phyloP scores from a whole-genome alignment of 2,888 invertebrate genomes.

The Kuschelorhynchus macadamiae region DNA sequence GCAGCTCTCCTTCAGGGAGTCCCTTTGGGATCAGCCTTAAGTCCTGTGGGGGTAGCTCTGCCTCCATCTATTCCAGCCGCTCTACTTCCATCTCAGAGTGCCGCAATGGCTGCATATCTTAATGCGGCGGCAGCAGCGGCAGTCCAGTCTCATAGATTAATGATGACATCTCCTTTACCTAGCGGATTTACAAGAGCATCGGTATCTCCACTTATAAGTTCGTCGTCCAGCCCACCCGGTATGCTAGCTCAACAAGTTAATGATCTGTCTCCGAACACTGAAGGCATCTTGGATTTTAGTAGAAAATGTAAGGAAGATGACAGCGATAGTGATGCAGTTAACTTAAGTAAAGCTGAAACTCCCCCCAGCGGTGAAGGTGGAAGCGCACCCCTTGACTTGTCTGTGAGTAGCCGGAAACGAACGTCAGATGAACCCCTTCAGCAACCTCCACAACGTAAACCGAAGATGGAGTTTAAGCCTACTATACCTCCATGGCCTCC shows the following conservation, averaged over 20 bases:
- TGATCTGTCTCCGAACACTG: conserved; percentile 72
- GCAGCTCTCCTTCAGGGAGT: conserved; percentile 68
- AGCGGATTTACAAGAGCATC: conserved; percentile 68
- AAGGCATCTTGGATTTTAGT: conserved; percentile 85
- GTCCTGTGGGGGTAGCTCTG: conserved; percentile 77
- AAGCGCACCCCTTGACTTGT: conserved; percentile 84
- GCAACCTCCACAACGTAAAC: conserved; percentile 78
- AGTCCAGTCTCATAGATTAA: conserved; percentile 81
- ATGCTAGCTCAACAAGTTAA: conserved; percentile 60
- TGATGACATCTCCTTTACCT: conserved; percentile 77
- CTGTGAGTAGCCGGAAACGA: conserved; percentile 82
- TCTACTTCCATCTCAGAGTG: conserved; percentile 83
- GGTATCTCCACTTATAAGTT: conserved; percentile 80
- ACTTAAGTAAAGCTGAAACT: conserved; percentile 78
- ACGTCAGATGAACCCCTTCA: conserved; percentile 72
- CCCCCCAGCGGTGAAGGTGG: conserved; percentile 73
- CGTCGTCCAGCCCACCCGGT: conserved; percentile 74
- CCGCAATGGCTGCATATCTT: conserved; percentile 86
- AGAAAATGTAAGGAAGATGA: conserved; percentile 69
- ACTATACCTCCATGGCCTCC: conserved; percentile 82
- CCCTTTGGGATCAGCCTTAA: conserved; percentile 74
- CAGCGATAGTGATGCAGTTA: conserved; percentile 78
- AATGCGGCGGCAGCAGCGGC: conserved; percentile 76
- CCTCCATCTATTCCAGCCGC: conserved; percentile 80
- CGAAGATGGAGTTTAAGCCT: conserved; percentile 79